Evolutionary conservation across 2,888 invertebrate genomes (phyloP), one percentile per base, ranked within the genome.

Genomic region (Agonopterix arenella): DNA sequence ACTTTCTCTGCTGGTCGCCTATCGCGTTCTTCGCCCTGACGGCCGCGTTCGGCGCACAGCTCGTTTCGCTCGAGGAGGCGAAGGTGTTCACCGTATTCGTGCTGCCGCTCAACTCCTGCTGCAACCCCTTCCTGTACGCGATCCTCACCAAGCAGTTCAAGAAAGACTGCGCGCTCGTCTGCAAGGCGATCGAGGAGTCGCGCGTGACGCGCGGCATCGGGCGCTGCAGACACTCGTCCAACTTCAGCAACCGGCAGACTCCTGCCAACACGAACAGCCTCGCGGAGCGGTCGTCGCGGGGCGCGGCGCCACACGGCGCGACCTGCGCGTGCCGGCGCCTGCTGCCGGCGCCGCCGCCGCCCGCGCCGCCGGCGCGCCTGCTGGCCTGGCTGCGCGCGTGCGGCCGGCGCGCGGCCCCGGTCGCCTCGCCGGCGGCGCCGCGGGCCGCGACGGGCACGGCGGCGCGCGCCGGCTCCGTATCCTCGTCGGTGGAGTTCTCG

Each of bases 81-180:
- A 99, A 99, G 90, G 94, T 96, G 61, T 97, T 96, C 76, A 98
- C 98, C 2, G 98, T 99, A 42, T 98, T 99, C 77, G 95, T 99
- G 50, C 90, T 98, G 63, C 98, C 99, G 1, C 89, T 99, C 56
- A 99, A 99, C 84, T 97, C 97, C 10, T 98, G 98, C 81, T 98
- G 98, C 84, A 99, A 99, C 85, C 99, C 99, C 0, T 98, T 98
- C 79, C 92, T 99, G 36, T 99, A 99, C 80, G 98, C 98, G 47
- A 98, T 98, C 62, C 93, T 98, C 69, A 98, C 98, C 7, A 98
- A 98, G 76, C 98, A 98, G 80, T 98, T 98, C 81, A 98, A 98
- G 83, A 97, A 97, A 83, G 98, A 98, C 85, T 98, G 98, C 85
- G 96, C 98, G 2, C 93, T 97, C 76, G 95, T 98, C 52, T 98